Evolutionary conservation across 2,888 invertebrate genomes (phyloP).

Genomic region (Euplagia quadripunctaria): DNA sequence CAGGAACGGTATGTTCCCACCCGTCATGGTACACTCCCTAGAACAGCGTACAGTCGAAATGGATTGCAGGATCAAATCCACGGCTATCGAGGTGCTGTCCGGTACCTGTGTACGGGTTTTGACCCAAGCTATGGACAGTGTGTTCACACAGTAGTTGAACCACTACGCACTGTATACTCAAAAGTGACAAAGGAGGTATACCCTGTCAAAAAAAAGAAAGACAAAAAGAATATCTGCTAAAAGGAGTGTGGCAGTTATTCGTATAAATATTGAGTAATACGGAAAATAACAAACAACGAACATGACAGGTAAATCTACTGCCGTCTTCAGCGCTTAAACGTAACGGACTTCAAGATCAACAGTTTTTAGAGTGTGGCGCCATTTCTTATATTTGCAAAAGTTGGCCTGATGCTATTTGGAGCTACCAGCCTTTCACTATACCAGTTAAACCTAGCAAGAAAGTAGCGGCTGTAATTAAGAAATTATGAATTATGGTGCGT

Average conservation of each 20-base stretch:
- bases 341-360: conserved; percentile 81
- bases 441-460: conserved; percentile 77
- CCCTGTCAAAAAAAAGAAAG: conserved; percentile 69
- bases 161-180: conserved; percentile 65
- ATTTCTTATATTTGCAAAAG: conserved; percentile 77
- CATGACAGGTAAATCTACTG: conserved; percentile 73
- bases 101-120: conserved; percentile 69
- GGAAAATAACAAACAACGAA: conserved; percentile 40
- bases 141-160: conserved; percentile 71
- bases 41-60: conserved; percentile 75
- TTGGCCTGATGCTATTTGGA: conserved; percentile 70
- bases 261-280: conserved; percentile 2
- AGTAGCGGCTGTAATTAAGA: conserved; percentile 67
- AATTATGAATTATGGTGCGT: conserved; percentile 63
- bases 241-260: neutral
- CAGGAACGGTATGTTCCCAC: conserved; percentile 84
- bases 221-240: conserved; percentile 47
- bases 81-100: conserved; percentile 78
- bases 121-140: conserved; percentile 46
- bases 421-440: conserved; percentile 66
- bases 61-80: conserved; percentile 82
- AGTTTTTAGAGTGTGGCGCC: conserved; percentile 74
- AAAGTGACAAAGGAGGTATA: conserved; percentile 73
- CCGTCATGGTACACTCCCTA: conserved; percentile 76
- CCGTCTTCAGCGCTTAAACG: conserved; percentile 79